phyloP scores from a whole-genome alignment of 2,797 vertebrate genomes.

The Erethizon dorsatum region DNA sequence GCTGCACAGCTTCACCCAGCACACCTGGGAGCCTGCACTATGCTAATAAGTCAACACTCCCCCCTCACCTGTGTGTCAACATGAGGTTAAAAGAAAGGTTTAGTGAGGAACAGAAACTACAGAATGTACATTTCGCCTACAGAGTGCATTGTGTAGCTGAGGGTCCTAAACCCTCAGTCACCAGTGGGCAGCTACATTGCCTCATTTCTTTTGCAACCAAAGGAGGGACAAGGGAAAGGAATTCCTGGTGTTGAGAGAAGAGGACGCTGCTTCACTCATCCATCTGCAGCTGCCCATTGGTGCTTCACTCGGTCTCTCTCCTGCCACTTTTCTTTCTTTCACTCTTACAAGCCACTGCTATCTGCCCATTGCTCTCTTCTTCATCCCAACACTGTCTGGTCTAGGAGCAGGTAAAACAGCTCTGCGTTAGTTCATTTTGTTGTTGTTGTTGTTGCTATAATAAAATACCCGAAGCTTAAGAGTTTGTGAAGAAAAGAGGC shows the following conservation, averaged over 20 bases:
- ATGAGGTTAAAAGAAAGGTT: neutral
- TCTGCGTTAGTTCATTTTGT: no score
- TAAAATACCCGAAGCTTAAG: neutral
- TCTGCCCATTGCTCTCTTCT: neutral
- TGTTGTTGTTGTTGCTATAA: neutral
- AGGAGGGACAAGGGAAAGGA: neutral
- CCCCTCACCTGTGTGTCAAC: neutral
- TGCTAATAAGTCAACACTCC: neutral
- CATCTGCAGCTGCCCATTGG: neutral
- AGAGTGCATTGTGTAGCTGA: neutral
- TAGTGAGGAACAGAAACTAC: neutral
- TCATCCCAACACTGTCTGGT: neutral
- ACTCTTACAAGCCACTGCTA: neutral
- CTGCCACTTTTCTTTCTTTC: neutral
- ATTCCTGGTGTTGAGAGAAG: neutral
- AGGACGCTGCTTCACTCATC: neutral
- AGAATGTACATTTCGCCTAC: neutral
- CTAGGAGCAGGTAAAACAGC: neutral
- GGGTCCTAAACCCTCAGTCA: neutral
- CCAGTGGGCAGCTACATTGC: neutral
- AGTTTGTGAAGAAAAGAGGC: neutral
- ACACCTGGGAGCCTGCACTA: conserved; percentile 16
- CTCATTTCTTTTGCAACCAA: neutral
- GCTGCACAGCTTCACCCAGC: neutral
- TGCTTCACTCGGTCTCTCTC: neutral